Percentiles rank a stretch among this genome's conserved stretches.
Evolutionary conservation across 1,140 invertebrate species (phyloP).

Genomic region (Musca vetustissima): DNA sequence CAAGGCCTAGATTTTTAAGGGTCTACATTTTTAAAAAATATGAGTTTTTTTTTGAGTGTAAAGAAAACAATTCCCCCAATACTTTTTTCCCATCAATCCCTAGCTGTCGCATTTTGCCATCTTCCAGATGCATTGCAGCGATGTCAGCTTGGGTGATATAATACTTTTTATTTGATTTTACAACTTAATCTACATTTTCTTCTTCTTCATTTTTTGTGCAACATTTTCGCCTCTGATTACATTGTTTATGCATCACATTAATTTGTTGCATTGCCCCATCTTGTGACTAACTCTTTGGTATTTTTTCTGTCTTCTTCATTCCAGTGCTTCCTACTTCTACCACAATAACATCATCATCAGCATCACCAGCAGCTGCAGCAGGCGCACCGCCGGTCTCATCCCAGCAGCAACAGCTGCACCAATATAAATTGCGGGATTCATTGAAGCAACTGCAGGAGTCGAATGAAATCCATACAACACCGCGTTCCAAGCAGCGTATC

Average conservation of each 20-base stretch:
- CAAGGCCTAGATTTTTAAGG: no score
- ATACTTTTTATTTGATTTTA: no score
- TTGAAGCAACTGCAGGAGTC: conserved; percentile 20
- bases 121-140: no score
- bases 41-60: no score
- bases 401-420: conserved; percentile 26
- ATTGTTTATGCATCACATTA: neutral
- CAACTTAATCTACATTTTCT: no score
- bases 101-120: no score
- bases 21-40: no score
- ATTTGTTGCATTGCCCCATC: conserved; percentile 6
- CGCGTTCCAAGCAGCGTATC: conserved; percentile 58
- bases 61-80: no score
- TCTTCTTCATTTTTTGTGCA: no score
- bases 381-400: conserved; percentile 11
- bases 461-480: conserved; percentile 24
- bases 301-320: conserved; percentile 26
- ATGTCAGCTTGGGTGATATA: no score
- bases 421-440: conserved; percentile 19
- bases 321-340: conserved; percentile 45
- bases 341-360: conserved; percentile 31
- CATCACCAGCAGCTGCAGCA: conserved; percentile 40
- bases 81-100: no score
- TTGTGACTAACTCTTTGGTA: neutral
- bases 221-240: no score